These are phyloP conservation scores for Rhynchopsitta pachyrhyncha DNA, from an alignment of 2,113 vertebrate genomes.

Conservation along the genomic window DNA sequence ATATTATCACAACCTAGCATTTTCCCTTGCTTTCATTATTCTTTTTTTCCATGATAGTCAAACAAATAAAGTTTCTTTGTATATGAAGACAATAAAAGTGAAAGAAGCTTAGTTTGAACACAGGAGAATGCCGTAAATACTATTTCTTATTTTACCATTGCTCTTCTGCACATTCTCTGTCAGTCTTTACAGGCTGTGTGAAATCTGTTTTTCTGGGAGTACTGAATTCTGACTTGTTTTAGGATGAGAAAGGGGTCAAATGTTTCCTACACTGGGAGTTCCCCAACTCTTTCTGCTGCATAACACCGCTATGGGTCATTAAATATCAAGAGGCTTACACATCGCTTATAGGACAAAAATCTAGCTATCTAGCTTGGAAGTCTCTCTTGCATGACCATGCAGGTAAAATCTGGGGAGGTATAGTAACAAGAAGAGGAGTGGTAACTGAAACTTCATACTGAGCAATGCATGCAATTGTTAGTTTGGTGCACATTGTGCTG, in stretches of 20 bases:
- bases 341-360: neutral
- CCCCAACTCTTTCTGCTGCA: neutral
- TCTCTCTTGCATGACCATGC: neutral
- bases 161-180: neutral
- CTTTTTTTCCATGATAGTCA: neutral
- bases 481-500: neutral
- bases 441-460: neutral
- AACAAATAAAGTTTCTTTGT: neutral
- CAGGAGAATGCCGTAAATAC: neutral
- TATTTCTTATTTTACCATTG: neutral
- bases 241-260: neutral
- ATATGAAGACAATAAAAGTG: neutral
- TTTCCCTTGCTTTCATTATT: neutral
- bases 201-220: neutral
- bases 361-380: neutral
- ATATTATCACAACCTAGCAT: neutral
- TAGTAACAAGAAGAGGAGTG: neutral
- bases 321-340: neutral
- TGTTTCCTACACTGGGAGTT: accelerated
- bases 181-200: neutral
- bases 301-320: neutral
- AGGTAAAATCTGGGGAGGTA: neutral
- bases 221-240: neutral
- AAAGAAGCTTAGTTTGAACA: neutral
- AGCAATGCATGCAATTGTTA: neutral